Evolutionary conservation across 2,113 vertebrate species (phyloP).

Genomic region (Pachyramphus minor): DNA sequence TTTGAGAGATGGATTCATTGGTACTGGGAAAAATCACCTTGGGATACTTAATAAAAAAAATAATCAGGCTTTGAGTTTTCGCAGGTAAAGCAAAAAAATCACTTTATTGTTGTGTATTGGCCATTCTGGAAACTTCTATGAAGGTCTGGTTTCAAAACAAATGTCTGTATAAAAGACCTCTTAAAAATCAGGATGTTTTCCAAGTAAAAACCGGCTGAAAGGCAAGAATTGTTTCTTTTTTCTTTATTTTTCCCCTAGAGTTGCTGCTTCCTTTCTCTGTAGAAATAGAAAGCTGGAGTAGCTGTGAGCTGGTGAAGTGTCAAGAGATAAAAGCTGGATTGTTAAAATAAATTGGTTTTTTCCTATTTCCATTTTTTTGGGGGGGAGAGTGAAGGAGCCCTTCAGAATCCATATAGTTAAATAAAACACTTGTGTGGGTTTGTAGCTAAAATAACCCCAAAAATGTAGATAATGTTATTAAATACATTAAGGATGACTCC

Average conservation of each 20-base stretch:
- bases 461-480: neutral
- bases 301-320: neutral
- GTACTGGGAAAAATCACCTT: neutral
- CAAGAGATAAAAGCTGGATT: neutral
- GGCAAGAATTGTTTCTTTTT: neutral
- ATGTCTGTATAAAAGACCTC: neutral
- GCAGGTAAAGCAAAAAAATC: neutral
- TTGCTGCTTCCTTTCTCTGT: neutral
- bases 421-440: neutral
- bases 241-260: neutral
- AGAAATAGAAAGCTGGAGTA: neutral
- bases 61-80: neutral
- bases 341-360: neutral
- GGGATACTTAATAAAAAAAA: neutral
- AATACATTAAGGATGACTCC: neutral
- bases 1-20: neutral
- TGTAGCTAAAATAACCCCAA: neutral
- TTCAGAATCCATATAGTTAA: neutral
- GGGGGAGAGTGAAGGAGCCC: neutral
- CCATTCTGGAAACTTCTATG: neutral
- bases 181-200: conserved; percentile 1
- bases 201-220: neutral
- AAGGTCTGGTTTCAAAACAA: neutral
- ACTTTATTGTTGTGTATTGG: neutral
- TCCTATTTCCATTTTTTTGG: neutral